Base-by-base conservation (phyloP, 2,113 vertebrate genomes). In the Chionis minor region DNA sequence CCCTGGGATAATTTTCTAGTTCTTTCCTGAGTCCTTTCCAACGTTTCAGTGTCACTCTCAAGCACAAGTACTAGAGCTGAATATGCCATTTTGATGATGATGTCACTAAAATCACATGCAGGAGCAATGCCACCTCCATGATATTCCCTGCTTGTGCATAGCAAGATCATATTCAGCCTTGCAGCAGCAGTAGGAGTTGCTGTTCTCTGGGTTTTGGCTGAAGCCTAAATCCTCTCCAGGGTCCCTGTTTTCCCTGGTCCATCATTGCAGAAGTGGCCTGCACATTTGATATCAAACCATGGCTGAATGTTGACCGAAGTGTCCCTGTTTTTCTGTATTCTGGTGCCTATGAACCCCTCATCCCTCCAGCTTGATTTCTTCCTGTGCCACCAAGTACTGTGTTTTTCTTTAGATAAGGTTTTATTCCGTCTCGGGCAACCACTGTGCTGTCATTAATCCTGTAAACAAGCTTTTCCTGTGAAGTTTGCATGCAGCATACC, bases 391-490 rank as follows among this genome's bases (percentile, higher is more conserved):
- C 73, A 90, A 85, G n/a, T 56, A 72, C 90, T 85, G 69, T 95
- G 84, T 81, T 94, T 94, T 94, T 67, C 91, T 92, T 95, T 24
- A 96, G 93, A 94, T 96, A 95, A 96, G 61, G 27, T 65, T 94
- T 95, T 86, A 91, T 89, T 78, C 73, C 54, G 67, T 66, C 73
- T 35, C 81, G 91, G 77, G 83, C 81, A 88, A 58, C 73, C n/a
- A 21, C 52, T 78, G 23, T 74, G n/a, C 56, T 95, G 81, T 84
- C 89, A 67, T 63, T 55, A 81, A 79, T 92, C n/a, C 89, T 59
- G 61, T 56, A 94, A 92, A 81, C 51, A 63, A 84, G 61, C 2
- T 91, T 92, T 95, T 71, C 78, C 77, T 86, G 87, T 84, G 28
- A 63, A 55, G 55, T 87, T 84, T 70, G n/a, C n/a, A 88, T 89